These are phyloP conservation scores for Echinarachnius parma DNA, from an alignment of 53 echinoderm and acorn worm genomes.

Conservation along the genomic window DNA sequence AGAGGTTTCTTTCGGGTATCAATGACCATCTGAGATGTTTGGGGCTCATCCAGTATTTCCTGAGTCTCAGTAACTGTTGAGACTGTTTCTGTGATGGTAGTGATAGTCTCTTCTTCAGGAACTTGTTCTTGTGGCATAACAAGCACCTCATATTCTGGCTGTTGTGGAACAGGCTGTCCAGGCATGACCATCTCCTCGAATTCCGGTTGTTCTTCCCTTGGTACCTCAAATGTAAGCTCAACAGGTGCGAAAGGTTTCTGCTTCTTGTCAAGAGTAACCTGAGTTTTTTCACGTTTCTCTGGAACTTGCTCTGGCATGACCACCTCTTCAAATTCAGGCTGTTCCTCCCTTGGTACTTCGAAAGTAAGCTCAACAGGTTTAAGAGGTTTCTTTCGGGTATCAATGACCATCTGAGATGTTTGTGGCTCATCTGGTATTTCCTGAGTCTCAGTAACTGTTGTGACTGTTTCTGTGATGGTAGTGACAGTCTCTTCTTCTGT, in stretches of 20 bases:
- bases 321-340: conserved; percentile 33
- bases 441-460: conserved; percentile 39
- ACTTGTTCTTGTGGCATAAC: conserved; percentile 35
- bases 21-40: conserved; percentile 55
- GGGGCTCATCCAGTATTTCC: no score
- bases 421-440: conserved; percentile 41
- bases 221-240: conserved; percentile 43
- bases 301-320: conserved; percentile 30
- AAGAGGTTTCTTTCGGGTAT: conserved; percentile 46
- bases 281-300: conserved; percentile 35
- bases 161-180: background rate
- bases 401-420: conserved; percentile 50
- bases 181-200: no score
- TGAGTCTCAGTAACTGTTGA: no score
- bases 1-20: conserved; percentile 51
- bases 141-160: conserved; percentile 46
- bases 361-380: conserved; percentile 58
- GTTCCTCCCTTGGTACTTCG: conserved; percentile 55
- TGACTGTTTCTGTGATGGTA: conserved; percentile 13
- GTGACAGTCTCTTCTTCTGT: conserved; percentile 33
- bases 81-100: conserved; percentile 52
- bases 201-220: conserved; percentile 48
- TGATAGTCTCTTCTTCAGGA: conserved; percentile 45
- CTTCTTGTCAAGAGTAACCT: conserved; percentile 61
- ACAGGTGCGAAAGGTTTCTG: conserved; percentile 31